A percentile compares a stretch with the other conserved stretches of the same genome.
Conservation (phyloP, 2,797 vertebrate species). For the Chloroceryle inda region DNA sequence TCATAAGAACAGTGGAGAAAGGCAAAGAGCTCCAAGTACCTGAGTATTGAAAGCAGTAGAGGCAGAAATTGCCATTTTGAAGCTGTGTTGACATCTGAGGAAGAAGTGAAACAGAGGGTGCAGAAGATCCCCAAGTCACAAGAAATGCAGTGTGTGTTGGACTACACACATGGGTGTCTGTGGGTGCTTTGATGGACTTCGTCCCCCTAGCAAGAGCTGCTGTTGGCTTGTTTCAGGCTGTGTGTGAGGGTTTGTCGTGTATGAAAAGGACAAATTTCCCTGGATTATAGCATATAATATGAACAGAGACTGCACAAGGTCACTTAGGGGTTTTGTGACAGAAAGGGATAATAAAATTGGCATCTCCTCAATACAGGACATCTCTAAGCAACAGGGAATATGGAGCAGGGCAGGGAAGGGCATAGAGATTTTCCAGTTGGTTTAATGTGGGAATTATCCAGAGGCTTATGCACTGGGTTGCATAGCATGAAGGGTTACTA, state of each 20-base stretch:
- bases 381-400: not conserved
- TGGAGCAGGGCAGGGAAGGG: rapidly evolving
- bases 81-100: not conserved
- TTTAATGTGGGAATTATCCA: not conserved
- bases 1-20: not conserved
- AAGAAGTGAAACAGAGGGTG: not conserved
- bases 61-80: not conserved
- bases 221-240: not conserved
- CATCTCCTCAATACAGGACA: not conserved
- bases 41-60: not conserved
- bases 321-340: rapidly evolving
- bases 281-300: not conserved
- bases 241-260: not conserved
- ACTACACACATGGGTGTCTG: rapidly evolving
- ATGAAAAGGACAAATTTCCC: not conserved
- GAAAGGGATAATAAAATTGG: not conserved
- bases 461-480: not conserved
- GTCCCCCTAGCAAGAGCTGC: not conserved
- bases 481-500: not conserved
- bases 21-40: not conserved
- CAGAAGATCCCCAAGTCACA: not conserved
- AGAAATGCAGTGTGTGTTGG: not conserved
- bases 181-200: not conserved
- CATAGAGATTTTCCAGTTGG: not conserved
- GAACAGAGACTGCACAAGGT: not conserved